phyloP scores from a whole-genome alignment of 92 coral and sea anemone species.

The Chrysogorgia sp. region DNA sequence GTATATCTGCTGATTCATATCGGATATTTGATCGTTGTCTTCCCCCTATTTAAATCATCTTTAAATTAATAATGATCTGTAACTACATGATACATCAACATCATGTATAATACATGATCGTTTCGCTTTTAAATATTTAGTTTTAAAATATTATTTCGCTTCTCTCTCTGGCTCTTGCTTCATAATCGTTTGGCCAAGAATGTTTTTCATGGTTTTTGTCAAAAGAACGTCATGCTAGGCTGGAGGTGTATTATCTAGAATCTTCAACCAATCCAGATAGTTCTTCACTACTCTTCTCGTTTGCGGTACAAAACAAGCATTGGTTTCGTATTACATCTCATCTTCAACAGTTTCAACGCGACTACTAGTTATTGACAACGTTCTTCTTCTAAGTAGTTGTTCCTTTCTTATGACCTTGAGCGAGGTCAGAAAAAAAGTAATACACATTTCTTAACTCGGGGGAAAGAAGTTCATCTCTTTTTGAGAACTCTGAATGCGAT shows the following conservation, averaged over 20 bases:
- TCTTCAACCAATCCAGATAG: conserved; percentile 23
- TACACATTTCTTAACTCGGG: no score
- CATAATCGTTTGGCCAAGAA: neutral
- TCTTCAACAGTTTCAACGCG: neutral
- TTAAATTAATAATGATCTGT: no score
- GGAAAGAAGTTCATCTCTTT: no score
- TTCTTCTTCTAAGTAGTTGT: neutral
- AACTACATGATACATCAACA: no score
- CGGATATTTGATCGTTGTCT: no score
- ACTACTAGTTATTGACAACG: neutral
- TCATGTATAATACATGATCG: no score
- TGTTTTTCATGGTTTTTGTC: neutral
- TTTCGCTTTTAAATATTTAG: no score
- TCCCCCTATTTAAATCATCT: no score
- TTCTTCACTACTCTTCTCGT: neutral
- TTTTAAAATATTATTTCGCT: conserved; percentile 1
- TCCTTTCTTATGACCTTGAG: no score
- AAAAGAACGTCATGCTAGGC: neutral
- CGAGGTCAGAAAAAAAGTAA: no score
- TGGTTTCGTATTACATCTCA: conserved; percentile 26
- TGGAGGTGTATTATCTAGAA: neutral
- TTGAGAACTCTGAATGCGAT: neutral
- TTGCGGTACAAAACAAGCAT: neutral
- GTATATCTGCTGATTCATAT: no score
- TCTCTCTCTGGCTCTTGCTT: neutral